These are phyloP conservation scores for Ancistrus triradiatus DNA, from an alignment of 2,113 vertebrate genomes.

Conservation along the genomic window DNA sequence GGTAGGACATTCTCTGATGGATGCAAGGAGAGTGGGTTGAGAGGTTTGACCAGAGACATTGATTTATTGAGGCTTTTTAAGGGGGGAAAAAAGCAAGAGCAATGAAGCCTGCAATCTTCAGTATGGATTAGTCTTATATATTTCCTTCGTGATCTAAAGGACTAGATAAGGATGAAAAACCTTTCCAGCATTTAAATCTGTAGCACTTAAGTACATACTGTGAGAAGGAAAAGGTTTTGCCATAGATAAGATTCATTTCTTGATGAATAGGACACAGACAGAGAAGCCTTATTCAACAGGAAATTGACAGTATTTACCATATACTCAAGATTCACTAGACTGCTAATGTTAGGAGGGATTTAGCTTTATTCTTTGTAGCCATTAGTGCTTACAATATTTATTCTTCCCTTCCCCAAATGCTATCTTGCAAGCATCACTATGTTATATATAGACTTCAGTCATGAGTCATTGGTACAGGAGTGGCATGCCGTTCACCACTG, in stretches of 20 bases:
- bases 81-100: slow-evolving; percentile 45
- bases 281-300: slow-evolving; percentile 25
- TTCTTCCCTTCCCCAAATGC: slow-evolving; percentile 39
- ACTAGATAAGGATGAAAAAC: slow-evolving; percentile 55
- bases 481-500: slow-evolving; percentile 42
- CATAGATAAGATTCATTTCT: slow-evolving; percentile 32
- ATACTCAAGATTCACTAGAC: slow-evolving; percentile 44
- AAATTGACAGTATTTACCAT: slow-evolving; percentile 29
- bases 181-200: slow-evolving; percentile 75
- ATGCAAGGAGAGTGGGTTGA: slow-evolving; percentile 38
- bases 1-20: slow-evolving; percentile 28
- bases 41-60: slow-evolving; percentile 40
- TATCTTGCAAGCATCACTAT: slow-evolving; percentile 32
- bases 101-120: slow-evolving; percentile 21
- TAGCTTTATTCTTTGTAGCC: slow-evolving; percentile 50
- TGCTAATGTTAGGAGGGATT: slow-evolving; percentile 46
- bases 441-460: slow-evolving; percentile 53
- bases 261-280: slow-evolving; percentile 12
- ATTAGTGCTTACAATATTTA: slow-evolving; percentile 43
- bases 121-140: slow-evolving; percentile 28
- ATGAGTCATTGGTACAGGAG: slow-evolving; percentile 53
- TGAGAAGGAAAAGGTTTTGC: slow-evolving; percentile 66
- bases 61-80: slow-evolving; percentile 48
- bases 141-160: slow-evolving; percentile 48
- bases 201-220: slow-evolving; percentile 79